Percentiles rank a stretch among this genome's conserved stretches.
These are phyloP conservation scores for Norana najaformis DNA, from an alignment of 2,888 invertebrate genomes.

Conservation along the genomic window DNA sequence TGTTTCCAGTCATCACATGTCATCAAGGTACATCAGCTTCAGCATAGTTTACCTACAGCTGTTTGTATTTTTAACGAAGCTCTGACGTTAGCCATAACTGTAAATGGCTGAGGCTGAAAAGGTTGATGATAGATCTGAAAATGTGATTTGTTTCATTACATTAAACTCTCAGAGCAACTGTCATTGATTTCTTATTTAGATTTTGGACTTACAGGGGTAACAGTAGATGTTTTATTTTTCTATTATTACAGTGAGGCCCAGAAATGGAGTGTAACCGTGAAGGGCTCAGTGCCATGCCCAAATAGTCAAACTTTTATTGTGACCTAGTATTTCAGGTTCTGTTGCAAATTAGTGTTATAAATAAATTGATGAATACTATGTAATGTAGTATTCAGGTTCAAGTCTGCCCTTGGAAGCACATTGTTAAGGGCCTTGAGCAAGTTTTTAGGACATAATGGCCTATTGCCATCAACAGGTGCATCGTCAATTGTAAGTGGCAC, in stretches of 20 bases:
- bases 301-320: not conserved
- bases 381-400: not conserved
- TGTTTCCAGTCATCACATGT: constrained; percentile 18
- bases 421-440: not conserved
- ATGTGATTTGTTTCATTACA: constrained; percentile 13
- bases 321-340: not conserved
- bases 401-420: not conserved
- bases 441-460: not conserved
- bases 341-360: not conserved
- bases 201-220: not conserved
- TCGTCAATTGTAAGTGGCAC: not conserved
- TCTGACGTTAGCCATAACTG: not conserved
- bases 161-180: not conserved
- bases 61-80: not conserved
- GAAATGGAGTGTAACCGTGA: not conserved
- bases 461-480: not conserved
- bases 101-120: constrained; percentile 13
- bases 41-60: not conserved
- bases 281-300: not conserved
- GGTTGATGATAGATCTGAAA: constrained; percentile 5
- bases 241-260: not conserved
- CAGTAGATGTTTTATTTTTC: not conserved
- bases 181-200: not conserved
- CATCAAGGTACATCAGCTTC: not conserved
- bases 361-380: not conserved